Percentiles rank a stretch among this genome's conserved stretches.
These are phyloP conservation scores for Synanceia verrucosa DNA, from an alignment of 2,797 vertebrate genomes.

Conservation along the genomic window DNA sequence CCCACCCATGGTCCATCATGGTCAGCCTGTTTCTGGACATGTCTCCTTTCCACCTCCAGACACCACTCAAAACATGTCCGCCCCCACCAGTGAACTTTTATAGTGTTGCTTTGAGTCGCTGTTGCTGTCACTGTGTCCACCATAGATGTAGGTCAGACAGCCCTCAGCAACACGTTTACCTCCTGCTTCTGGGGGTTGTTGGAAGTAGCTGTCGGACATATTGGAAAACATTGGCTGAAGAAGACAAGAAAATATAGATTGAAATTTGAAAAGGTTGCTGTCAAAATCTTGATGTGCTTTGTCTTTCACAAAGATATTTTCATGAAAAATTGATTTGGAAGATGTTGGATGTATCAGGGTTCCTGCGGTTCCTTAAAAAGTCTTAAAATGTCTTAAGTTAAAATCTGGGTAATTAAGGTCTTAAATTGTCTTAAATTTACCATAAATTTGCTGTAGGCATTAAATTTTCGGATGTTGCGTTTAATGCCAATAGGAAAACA, in stretches of 20 bases:
- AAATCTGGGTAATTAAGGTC: no score
- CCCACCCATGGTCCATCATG: background rate
- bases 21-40: slow-evolving; percentile 3
- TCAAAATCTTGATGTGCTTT: slow-evolving; percentile 3
- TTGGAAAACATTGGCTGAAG: background rate
- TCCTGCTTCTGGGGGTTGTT: background rate
- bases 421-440: no score
- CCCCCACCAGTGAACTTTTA: background rate
- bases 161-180: background rate
- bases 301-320: background rate
- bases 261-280: slow-evolving; percentile 2
- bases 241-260: background rate
- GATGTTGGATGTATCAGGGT: background rate
- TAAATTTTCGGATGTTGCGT: no score
- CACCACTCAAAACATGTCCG: background rate
- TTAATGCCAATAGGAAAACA: no score
- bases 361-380: no score
- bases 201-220: background rate
- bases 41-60: background rate
- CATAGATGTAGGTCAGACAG: slow-evolving; percentile 15
- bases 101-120: background rate
- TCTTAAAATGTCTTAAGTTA: no score
- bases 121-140: background rate
- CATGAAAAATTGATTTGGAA: slow-evolving; percentile 7
- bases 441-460: no score